Evolutionary conservation across 2,888 invertebrate genomes (phyloP), one percentile per base, ranked within the genome.

Genomic region (Cryptophagus acutangulus): DNA sequence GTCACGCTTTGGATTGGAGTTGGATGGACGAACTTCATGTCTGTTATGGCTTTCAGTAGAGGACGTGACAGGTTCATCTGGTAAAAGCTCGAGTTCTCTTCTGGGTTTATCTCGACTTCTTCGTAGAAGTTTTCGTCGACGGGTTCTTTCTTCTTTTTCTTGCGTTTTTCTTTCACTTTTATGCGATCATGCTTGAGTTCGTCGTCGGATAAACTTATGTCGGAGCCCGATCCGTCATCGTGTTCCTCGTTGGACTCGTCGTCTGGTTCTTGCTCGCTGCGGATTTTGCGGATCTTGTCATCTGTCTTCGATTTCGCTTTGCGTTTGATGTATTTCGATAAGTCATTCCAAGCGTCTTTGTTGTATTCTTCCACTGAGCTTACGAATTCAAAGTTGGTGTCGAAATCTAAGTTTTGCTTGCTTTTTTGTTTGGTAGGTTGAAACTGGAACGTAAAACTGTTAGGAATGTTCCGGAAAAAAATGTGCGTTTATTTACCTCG

Each of bases 11-110:
- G 99, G 59, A 99, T 96, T 0, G 96, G 96, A 0, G 99, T 99
- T 1, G 99, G 97, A 63, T 90, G 87, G 2, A 87, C 81, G 69
- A 87, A 97, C 54, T 90, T 91, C 69, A 96, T 77, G 1, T 84
- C 77, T 1, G 84, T 82, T 28, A 97, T 84, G 0, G 96, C 89
- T 66, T 95, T 93, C 62, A 97, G 74, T 17, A 99, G 70, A 0
- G 96, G 96, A 43, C 96, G 75, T 0, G 96, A 96, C 15, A 97
- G 73, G 70, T 96, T 95, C 93, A 99, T 94, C 73, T 94, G 90
- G 65, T 92, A 88, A 66, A 91, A 91, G 2, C 78, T 80, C 1
- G 76, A 70, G 43, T 80, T 74, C 36, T 81, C 79, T 45, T 84
- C 81, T 17, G 74, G 74, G 1, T 73, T 73, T 1, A 78, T 76